Evolutionary conservation across 2,888 invertebrate genomes (phyloP).

Genomic region (Cantharis nigra): DNA sequence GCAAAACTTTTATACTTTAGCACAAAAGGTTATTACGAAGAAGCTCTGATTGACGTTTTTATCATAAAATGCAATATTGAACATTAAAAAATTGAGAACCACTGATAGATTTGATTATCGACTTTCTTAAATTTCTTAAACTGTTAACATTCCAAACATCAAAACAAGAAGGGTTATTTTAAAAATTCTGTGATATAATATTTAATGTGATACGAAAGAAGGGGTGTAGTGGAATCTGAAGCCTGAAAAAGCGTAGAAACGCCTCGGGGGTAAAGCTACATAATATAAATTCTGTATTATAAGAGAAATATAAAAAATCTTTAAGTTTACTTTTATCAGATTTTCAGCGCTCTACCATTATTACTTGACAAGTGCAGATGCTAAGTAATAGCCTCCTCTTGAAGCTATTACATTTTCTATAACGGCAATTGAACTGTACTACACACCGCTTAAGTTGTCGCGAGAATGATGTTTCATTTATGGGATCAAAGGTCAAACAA

Average conservation of each 20-base stretch:
- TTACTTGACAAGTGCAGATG: background rate
- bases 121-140: background rate
- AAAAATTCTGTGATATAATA: background rate
- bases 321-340: background rate
- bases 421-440: background rate
- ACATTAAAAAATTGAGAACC: background rate
- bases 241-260: background rate
- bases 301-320: background rate
- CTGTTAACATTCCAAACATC: background rate
- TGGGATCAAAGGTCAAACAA: background rate
- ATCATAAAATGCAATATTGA: too few species aligned
- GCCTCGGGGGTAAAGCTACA: background rate
- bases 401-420: background rate
- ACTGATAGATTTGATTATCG: background rate
- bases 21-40: too few species aligned
- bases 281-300: background rate
- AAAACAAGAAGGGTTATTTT: background rate
- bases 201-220: background rate
- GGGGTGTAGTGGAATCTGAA: background rate
- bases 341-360: background rate
- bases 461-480: background rate
- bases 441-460: background rate
- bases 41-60: too few species aligned
- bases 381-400: background rate
- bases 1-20: too few species aligned